Evolutionary conservation across 2,113 vertebrate species (phyloP).

Genomic region (Orthonyx spaldingii): DNA sequence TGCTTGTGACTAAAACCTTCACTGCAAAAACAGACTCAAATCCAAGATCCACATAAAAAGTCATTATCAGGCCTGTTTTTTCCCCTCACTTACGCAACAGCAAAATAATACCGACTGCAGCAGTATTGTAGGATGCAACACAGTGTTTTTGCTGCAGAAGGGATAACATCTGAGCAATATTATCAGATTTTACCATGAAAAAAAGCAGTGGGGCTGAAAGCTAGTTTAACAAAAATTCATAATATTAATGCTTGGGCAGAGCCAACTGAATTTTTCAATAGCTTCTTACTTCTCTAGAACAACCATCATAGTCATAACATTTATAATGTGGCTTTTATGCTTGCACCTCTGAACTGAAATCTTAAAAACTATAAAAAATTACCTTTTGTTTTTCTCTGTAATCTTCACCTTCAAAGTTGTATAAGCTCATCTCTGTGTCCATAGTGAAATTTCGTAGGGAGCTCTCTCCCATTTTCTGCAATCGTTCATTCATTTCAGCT

Average conservation of each 20-base stretch:
- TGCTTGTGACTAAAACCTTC: background rate
- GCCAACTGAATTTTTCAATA: background rate
- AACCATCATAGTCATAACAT: background rate
- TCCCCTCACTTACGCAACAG: rapidly evolving
- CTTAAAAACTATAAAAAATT: background rate
- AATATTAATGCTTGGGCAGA: background rate
- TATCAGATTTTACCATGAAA: background rate
- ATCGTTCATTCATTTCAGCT: constrained; percentile 86
- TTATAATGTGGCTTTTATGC: background rate
- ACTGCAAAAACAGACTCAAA: background rate
- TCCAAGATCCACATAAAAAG: background rate
- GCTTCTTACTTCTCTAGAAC: background rate
- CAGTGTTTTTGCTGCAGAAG: background rate
- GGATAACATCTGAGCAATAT: background rate
- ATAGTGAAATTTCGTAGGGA: constrained; percentile 86
- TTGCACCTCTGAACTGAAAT: background rate
- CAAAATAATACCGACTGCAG: background rate
- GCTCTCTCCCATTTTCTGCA: constrained; percentile 86
- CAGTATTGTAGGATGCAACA: background rate
- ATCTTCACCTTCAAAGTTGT: constrained; percentile 91
- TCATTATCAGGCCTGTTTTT: background rate
- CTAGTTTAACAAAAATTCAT: background rate
- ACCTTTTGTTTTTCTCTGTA: constrained; percentile 92
- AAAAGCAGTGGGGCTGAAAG: background rate
- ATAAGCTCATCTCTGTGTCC: constrained; percentile 87